Percentiles rank a stretch among this genome's conserved stretches.
These are phyloP conservation scores for Conops quadrifasciatus DNA, from an alignment of 2,888 invertebrate species.

Conservation along the genomic window DNA sequence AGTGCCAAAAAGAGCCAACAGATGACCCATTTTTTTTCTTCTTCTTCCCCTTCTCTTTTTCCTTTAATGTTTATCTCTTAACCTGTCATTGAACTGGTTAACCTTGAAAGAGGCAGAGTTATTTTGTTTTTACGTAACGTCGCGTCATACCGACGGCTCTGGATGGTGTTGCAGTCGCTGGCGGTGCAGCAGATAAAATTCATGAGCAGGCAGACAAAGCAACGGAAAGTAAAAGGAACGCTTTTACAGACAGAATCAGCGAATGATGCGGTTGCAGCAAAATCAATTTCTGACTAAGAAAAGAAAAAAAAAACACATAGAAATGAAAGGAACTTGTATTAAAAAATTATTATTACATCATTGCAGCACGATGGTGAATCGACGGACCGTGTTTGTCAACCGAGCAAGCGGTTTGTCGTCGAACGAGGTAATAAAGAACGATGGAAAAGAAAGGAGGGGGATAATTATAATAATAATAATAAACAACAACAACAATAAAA, in stretches of 20 bases:
- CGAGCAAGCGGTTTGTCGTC: not conserved
- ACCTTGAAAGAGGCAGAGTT: slow-evolving; percentile 27
- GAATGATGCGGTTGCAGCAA: not conserved
- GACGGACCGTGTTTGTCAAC: not conserved
- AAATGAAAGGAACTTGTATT: no score
- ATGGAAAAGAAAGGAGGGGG: no score
- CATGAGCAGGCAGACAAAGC: no score
- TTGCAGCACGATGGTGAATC: not conserved
- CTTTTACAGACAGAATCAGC: slow-evolving; percentile 11
- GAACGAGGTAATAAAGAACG: not conserved
- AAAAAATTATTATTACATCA: no score
- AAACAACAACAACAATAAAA: not conserved
- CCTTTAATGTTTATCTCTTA: not conserved
- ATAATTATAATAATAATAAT: not conserved
- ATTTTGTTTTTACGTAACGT: slow-evolving; percentile 9
- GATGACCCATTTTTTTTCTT: not conserved
- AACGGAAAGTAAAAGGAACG: slow-evolving; percentile 28
- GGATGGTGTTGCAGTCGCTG: not conserved
- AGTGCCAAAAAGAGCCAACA: not conserved
- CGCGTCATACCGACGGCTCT: not conserved
- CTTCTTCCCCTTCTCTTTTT: not conserved
- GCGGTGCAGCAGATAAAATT: not conserved
- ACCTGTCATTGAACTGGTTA: slow-evolving; percentile 16
- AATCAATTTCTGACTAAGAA: not conserved
- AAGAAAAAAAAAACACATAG: not conserved